These are phyloP conservation scores for Acipenser ruthenus DNA, from an alignment of 2,797 vertebrate species.

Conservation along the genomic window DNA sequence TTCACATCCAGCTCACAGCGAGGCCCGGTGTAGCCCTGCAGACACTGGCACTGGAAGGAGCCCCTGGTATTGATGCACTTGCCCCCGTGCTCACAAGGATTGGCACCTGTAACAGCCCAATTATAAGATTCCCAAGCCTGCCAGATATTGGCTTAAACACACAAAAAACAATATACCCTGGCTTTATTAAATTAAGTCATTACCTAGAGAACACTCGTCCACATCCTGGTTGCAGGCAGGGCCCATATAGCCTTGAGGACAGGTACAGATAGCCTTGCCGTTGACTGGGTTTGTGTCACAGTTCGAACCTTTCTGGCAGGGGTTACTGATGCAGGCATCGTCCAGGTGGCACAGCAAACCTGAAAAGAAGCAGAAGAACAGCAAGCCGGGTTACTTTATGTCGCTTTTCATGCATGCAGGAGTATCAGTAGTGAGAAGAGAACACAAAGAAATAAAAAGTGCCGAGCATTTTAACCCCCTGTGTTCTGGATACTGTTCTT, in stretches of 20 bases:
- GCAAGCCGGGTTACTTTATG: neutral
- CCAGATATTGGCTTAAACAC: neutral
- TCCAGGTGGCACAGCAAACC: constrained; percentile 91
- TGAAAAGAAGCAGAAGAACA: constrained; percentile 31
- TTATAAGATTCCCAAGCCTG: too few species aligned
- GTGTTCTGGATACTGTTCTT: too few species aligned
- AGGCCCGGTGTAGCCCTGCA: constrained; percentile 80
- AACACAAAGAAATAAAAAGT: too few species aligned
- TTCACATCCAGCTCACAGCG: constrained; percentile 95
- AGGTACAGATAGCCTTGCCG: constrained; percentile 93
- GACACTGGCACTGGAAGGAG: constrained; percentile 89
- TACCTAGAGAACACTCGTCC: constrained; percentile 88
- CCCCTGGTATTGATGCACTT: constrained; percentile 95
- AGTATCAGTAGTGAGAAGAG: too few species aligned
- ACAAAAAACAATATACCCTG: neutral
- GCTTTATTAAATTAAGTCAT: neutral
- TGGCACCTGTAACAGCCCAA: constrained; percentile 67
- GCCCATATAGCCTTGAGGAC: constrained; percentile 83
- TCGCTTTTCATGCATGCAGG: too few species aligned
- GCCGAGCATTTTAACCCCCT: too few species aligned
- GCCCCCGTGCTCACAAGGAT: constrained; percentile 94
- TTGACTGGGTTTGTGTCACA: constrained; percentile 97
- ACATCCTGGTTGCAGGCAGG: constrained; percentile 91
- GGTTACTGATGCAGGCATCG: constrained; percentile 94
- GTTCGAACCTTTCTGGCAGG: constrained; percentile 93